Evolutionary conservation across 2,888 invertebrate species (phyloP).

Genomic region (Cheilosia vulpina): DNA sequence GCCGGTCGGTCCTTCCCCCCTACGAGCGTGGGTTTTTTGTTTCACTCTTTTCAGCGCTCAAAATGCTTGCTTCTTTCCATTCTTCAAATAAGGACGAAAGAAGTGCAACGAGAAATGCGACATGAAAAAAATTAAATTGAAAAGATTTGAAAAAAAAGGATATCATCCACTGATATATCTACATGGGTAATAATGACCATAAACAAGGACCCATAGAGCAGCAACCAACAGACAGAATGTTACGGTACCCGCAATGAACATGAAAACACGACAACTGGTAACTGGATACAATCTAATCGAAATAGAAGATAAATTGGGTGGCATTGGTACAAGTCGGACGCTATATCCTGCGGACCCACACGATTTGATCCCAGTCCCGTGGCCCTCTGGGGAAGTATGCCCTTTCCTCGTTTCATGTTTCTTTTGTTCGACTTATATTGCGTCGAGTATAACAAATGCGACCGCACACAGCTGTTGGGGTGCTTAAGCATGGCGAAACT

Average conservation of each 20-base stretch:
- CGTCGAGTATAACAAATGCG: conserved; percentile 61
- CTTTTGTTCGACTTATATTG: conserved; percentile 48
- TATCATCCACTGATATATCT: conserved; percentile 58
- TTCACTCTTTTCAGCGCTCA: conserved; percentile 17
- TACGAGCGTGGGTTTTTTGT: neutral
- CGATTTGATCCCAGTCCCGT: neutral
- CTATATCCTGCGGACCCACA: neutral
- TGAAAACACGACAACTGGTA: conserved; percentile 65
- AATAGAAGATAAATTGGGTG: conserved; percentile 71
- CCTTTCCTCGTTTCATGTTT: conserved; percentile 10
- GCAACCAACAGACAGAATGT: neutral
- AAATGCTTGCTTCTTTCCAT: conserved; percentile 17
- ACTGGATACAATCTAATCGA: conserved; percentile 70
- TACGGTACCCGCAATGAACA: conserved; percentile 49
- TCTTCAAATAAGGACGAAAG: neutral
- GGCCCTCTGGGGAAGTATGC: neutral
- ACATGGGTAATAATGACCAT: conserved; percentile 61
- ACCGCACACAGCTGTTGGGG: conserved; percentile 51
- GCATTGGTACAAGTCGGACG: conserved; percentile 52
- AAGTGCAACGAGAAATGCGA: neutral
- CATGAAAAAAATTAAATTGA: conserved; percentile 37
- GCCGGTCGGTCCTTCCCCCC: conserved; percentile 16
- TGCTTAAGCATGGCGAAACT: conserved; percentile 27
- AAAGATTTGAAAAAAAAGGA: conserved; percentile 24
- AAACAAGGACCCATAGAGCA: conserved; percentile 35